Conservation (phyloP, 2,888 invertebrate genomes). For the Lucinisca nassula region DNA sequence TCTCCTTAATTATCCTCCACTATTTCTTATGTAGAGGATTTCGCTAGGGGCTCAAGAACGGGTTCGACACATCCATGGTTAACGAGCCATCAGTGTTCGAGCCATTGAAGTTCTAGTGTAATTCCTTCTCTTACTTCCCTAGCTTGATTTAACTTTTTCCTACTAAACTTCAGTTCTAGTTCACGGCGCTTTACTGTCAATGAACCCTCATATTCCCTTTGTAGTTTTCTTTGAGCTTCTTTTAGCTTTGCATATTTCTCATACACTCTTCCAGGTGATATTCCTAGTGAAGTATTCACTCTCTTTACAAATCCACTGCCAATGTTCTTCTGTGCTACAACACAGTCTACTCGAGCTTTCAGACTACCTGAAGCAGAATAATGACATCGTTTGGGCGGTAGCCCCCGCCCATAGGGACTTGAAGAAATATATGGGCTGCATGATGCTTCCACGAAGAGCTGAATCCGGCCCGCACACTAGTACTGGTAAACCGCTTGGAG, state of each 20-base stretch:
- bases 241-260: neutral
- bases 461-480: too few relatives aligned
- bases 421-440: too few relatives aligned
- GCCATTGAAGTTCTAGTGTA: too few relatives aligned
- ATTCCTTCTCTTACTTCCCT: conserved; percentile 40
- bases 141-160: neutral
- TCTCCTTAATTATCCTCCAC: too few relatives aligned
- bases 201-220: conserved; percentile 8
- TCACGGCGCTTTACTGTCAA: conserved; percentile 31
- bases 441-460: too few relatives aligned
- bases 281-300: conserved; percentile 18
- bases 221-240: conserved; percentile 35
- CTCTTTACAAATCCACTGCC: conserved; percentile 28
- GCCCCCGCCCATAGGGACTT: too few relatives aligned
- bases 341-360: conserved; percentile 24
- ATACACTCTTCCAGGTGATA: conserved; percentile 47
- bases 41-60: too few relatives aligned
- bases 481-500: too few relatives aligned
- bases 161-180: conserved; percentile 27
- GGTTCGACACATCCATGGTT: too few relatives aligned
- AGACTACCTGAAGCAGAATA: conserved; percentile 40
- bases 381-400: too few relatives aligned
- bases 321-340: conserved; percentile 48
- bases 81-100: too few relatives aligned
- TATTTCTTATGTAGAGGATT: too few relatives aligned